phyloP scores from a whole-genome alignment of 2,888 invertebrate species.

The Zaprionus bogoriensis region DNA sequence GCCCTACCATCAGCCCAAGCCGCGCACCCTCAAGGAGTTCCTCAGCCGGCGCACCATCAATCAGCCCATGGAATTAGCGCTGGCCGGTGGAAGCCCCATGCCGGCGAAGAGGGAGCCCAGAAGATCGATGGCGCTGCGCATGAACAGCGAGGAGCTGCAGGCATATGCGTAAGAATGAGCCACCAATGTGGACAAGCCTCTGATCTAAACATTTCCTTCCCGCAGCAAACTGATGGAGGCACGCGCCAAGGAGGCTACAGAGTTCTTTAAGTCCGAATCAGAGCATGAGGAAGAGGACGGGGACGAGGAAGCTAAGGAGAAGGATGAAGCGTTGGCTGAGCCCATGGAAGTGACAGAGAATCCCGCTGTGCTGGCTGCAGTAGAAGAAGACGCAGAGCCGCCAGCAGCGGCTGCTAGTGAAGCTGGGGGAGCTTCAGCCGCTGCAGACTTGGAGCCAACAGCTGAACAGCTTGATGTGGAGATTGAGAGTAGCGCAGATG shows the following conservation, averaged over 20 bases:
- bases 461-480: background rate
- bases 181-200: conserved; percentile 29
- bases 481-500: background rate
- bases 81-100: conserved; percentile 55
- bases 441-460: background rate
- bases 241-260: conserved; percentile 89
- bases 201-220: background rate
- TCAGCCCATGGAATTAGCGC: conserved; percentile 55
- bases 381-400: background rate
- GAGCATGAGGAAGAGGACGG: conserved; percentile 65
- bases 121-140: conserved; percentile 84
- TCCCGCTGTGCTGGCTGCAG: conserved; percentile 7
- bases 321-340: background rate
- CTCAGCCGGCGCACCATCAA: conserved; percentile 83
- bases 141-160: conserved; percentile 87
- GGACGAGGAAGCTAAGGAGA: background rate
- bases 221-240: conserved; percentile 87
- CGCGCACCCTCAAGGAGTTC: conserved; percentile 91
- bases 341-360: conserved; percentile 32
- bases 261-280: conserved; percentile 89
- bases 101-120: conserved; percentile 48
- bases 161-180: conserved; percentile 85
- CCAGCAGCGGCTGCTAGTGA: background rate
- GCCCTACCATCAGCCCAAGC: conserved; percentile 94
- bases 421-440: background rate